Evolutionary conservation across 1,140 invertebrate genomes (phyloP).

Genomic region (Ceratina japonica): DNA sequence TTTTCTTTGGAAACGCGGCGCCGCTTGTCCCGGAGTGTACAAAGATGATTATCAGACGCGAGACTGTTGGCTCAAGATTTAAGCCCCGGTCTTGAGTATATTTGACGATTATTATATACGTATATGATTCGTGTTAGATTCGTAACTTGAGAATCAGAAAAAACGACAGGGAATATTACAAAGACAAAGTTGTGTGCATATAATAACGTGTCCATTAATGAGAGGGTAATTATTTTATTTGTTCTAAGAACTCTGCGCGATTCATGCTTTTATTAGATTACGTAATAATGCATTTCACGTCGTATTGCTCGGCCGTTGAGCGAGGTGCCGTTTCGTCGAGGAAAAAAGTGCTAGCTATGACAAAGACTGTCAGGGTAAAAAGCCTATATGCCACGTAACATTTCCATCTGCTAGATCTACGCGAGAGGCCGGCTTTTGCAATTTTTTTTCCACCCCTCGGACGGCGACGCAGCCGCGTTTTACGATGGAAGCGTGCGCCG

Average conservation of each 20-base stretch:
- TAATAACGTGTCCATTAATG: too few relatives aligned
- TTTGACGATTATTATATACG: background rate
- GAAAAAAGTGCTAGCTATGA: conserved; percentile 36
- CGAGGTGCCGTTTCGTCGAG: conserved; percentile 27
- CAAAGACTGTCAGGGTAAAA: conserved; percentile 53
- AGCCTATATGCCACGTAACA: conserved; percentile 47
- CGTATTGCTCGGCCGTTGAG: conserved; percentile 44
- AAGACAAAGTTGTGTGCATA: too few relatives aligned
- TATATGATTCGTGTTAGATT: too few relatives aligned
- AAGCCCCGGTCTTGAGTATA: background rate
- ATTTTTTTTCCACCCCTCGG: conserved; percentile 31
- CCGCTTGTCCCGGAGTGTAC: background rate
- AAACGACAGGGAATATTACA: too few relatives aligned
- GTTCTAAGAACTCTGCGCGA: too few relatives aligned
- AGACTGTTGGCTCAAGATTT: background rate
- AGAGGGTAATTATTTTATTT: too few relatives aligned
- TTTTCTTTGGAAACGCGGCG: conserved; percentile 23
- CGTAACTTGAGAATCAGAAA: too few relatives aligned
- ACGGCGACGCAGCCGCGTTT: conserved; percentile 39
- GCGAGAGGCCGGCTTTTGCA: conserved; percentile 14
- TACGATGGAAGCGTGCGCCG: conserved; percentile 48
- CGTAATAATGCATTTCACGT: conserved; percentile 11
- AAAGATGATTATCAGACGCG: background rate
- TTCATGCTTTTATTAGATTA: too few relatives aligned
- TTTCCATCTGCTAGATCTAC: conserved; percentile 34